Evolutionary conservation across 2,113 vertebrate species (phyloP).

Genomic region (Dermatemys mawii): DNA sequence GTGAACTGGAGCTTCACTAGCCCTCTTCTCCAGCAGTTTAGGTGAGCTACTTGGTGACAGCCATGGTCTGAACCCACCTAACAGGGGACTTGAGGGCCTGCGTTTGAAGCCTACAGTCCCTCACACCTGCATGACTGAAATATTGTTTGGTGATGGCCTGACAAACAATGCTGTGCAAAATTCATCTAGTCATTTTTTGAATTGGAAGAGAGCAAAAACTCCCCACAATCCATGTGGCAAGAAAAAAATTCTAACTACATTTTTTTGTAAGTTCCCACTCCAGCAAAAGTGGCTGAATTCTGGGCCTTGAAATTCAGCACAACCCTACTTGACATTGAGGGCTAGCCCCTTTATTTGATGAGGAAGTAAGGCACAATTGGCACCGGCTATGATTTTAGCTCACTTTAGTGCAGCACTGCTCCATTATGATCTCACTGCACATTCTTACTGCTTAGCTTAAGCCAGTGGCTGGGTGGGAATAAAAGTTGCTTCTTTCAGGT

Average conservation of each 20-base stretch:
- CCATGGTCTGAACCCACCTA: not conserved
- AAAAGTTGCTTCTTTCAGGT: not conserved
- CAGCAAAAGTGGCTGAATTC: not conserved
- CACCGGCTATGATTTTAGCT: not conserved
- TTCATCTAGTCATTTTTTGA: not conserved
- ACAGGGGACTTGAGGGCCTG: too few relatives aligned
- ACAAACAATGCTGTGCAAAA: slow-evolving; percentile 30
- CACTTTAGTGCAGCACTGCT: not conserved
- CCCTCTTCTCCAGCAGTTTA: not conserved
- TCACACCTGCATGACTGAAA: not conserved
- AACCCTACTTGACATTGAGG: not conserved
- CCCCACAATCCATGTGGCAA: not conserved
- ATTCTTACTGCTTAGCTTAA: not conserved
- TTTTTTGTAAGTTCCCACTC: not conserved
- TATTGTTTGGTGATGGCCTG: not conserved
- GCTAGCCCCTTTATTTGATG: too few relatives aligned
- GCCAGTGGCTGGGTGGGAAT: not conserved
- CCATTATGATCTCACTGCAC: slow-evolving; percentile 46
- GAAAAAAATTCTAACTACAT: not conserved
- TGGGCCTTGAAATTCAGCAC: not conserved
- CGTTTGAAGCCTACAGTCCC: not conserved
- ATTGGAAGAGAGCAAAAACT: not conserved
- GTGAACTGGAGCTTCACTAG: not conserved
- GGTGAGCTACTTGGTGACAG: not conserved
- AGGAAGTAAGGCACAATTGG: not conserved